Percentiles rank a stretch among this genome's conserved stretches.
Conservation (phyloP, 2,888 invertebrate species). For the Nemurella pictetii region DNA sequence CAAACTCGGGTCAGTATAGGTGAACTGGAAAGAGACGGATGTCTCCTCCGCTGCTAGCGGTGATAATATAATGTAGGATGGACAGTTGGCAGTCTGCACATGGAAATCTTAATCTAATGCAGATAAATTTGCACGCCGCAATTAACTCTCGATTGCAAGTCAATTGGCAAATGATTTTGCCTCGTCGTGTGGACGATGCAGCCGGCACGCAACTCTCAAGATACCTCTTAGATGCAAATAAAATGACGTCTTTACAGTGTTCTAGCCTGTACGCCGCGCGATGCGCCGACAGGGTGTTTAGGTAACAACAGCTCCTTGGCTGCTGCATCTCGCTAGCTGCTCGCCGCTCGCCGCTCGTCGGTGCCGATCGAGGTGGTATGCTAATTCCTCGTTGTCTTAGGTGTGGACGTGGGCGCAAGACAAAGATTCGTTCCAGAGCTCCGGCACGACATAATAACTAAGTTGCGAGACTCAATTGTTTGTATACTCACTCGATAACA, state of each 20-base stretch:
- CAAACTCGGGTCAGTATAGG: background rate
- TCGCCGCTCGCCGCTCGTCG: background rate
- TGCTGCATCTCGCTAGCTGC: background rate
- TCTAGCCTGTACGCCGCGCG: background rate
- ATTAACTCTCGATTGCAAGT: background rate
- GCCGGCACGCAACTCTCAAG: background rate
- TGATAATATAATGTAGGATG: no score
- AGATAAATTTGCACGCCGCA: background rate
- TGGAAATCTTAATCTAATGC: background rate
- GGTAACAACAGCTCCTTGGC: background rate
- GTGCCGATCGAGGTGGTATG: background rate
- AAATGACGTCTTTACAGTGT: no score
- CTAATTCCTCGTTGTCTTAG: background rate
- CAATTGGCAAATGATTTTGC: background rate
- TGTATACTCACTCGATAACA: background rate
- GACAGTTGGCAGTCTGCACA: background rate
- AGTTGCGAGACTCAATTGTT: background rate
- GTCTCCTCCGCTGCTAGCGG: background rate
- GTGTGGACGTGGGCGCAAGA: background rate
- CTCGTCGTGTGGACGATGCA: background rate
- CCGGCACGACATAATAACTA: background rate
- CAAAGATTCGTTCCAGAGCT: background rate
- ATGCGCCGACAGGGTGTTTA: background rate
- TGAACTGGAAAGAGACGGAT: background rate
- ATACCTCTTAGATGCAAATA: no score